Evolutionary conservation across 2,113 vertebrate species (phyloP), one percentile per base, ranked within the genome.

Genomic region (Vicugna pacos): DNA sequence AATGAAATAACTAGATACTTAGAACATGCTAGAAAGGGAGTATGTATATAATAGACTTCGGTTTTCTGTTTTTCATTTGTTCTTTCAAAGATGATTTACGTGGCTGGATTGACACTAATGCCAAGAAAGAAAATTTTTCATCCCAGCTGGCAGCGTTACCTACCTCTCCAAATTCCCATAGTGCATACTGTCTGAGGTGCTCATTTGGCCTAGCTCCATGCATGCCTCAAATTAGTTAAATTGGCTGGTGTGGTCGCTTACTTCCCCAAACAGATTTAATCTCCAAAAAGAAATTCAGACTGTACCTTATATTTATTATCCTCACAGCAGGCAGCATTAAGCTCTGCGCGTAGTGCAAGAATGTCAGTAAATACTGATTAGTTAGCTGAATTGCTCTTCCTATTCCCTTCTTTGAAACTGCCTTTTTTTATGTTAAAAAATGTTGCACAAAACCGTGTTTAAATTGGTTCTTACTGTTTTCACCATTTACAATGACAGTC

Each of bases 21-120:
- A 80, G 28, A 89, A 96, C 69, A 65, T 95, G 56, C 46, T 92
- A 84, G 80, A 92, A 85, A 81, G 32, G 35, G 16, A 26, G 12
- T 84, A 30, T 62, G 32, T 97, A 15, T 92, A 93, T 85, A 72
- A 93, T 85, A 72, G 75, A 91, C 58, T 67, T 69, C 24, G 24
- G 3, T 92, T 92, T 93, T 90, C 22, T 79, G 9, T 65, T 95
- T 95, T 91, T 88, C 42, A 69, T 97, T 93, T 73, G 38, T 91
- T 81, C 17, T 95, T 95, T 96, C 38, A 94, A 76, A 96, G 89
- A 22, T 91, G 81, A 77, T 64, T 95, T 88, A 76, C 11, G 3
- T 72, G n/a, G 75, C 48, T 93, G n/a, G 38, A 70, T 94, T 94
- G 93, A 80, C 30, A 46, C 64, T 96, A 69, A 88, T 64, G 52